phyloP scores from a whole-genome alignment of 2,113 vertebrate species.

The Triplophysa rosa region DNA sequence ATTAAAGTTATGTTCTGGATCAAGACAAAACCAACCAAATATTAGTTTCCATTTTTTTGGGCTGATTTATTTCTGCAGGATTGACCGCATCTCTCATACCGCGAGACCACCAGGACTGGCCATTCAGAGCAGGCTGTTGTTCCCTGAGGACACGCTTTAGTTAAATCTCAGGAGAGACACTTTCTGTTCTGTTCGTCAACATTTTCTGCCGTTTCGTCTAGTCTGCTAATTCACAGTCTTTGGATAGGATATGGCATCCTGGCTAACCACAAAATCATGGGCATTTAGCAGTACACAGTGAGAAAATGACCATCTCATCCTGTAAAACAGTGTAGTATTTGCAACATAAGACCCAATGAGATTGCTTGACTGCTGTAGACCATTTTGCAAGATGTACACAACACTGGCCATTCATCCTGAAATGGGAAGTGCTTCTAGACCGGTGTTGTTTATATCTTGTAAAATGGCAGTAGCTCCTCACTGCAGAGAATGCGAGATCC shows the following conservation, averaged over 20 bases:
- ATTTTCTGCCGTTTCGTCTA: constrained; percentile 7
- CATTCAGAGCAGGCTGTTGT: constrained; percentile 18
- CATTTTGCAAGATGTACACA: too few relatives aligned
- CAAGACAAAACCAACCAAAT: constrained; percentile 23
- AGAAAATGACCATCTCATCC: constrained; percentile 4
- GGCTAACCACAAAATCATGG: background rate
- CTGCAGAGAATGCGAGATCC: too few relatives aligned
- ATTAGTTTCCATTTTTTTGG: constrained; percentile 35
- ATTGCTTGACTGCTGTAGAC: background rate
- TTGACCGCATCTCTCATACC: background rate
- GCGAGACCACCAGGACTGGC: constrained; percentile 12
- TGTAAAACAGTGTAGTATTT: background rate
- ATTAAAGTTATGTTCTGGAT: constrained; percentile 40
- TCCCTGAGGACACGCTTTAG: constrained; percentile 15
- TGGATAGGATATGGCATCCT: constrained; percentile 1
- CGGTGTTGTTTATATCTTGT: too few relatives aligned
- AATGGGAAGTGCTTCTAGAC: too few relatives aligned
- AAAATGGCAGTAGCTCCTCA: too few relatives aligned
- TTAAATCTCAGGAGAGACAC: constrained; percentile 30
- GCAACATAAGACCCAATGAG: background rate
- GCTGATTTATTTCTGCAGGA: constrained; percentile 13
- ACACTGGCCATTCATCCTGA: too few relatives aligned
- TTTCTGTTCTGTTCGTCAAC: constrained; percentile 30
- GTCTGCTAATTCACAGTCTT: background rate
- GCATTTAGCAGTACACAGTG: constrained; percentile 9